Base-by-base conservation (phyloP, 2,113 vertebrate genomes). In the Phyllostomus discolor region DNA sequence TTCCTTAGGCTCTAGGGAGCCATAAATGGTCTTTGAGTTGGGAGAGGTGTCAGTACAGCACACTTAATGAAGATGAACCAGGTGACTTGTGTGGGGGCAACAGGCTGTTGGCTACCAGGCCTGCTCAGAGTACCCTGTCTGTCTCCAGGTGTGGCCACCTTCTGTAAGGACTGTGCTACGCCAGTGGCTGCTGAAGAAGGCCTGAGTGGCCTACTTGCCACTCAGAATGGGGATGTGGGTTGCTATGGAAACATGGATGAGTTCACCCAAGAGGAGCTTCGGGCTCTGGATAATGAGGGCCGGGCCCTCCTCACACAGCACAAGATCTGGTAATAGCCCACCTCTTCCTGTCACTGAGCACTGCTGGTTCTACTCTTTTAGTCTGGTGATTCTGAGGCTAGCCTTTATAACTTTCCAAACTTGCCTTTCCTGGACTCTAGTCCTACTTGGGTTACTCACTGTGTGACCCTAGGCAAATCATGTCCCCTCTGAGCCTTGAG, bases 181-280 rank as follows among this genome's bases (percentile, higher is more conserved):
- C 99, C 99, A 2, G 97, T 98, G 84, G 98, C 99, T 73, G 99
- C 99, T 50, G 99, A 99, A 98, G 99, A 99, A 97, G 99, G 99
- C 93, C 98, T 99, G 88, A 98, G 98, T 3, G 99, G 99, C 81
- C 96, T 99, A 41, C 95, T 99, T 91, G 98, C 97, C 92, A 98
- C 79, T 96, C 98, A 98, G 33, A 97, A 98, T 84, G 98, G 98
- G 10, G 93, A 98, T 8, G 97, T 99, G 2, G 98, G 99, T 79
- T 99, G 98, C 97, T 99, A 99, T 72, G 98, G 99, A 38, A 98
- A 99, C 97, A 98, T 98, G 33, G 85, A 95, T 16, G 98, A 97
- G 16, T 99, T 99, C 97, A 98, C 98, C 12, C 97, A 88, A 38
- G 99, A 99, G 35, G 99, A 99, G 88, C 98, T 99, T 83, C 98